Conservation (phyloP, 2,797 vertebrate species). For the Premnoplex brunnescens region DNA sequence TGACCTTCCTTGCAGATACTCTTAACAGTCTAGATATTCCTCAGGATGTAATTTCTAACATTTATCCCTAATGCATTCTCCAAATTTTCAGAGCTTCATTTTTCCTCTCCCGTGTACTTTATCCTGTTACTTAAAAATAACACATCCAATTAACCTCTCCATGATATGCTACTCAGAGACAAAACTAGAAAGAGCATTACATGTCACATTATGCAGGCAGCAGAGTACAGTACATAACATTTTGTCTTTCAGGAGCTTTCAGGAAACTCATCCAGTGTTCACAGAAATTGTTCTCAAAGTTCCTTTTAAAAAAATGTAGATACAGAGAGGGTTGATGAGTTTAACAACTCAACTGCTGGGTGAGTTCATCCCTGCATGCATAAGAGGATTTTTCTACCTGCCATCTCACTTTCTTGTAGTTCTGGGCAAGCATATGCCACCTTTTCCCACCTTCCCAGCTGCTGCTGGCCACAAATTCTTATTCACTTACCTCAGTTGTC, state of each 20-base stretch:
- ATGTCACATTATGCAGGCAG: conserved; percentile 57
- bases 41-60: conserved; percentile 33
- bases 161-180: neutral
- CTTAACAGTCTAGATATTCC: neutral
- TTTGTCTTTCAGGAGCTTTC: conserved; percentile 44
- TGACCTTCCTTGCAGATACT: conserved; percentile 17
- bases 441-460: neutral
- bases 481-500: neutral
- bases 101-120: conserved; percentile 17
- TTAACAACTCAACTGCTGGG: neutral
- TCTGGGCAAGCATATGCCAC: neutral
- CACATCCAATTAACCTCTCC: conserved; percentile 64
- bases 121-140: conserved; percentile 66
- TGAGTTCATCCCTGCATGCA: neutral
- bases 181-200: conserved; percentile 50
- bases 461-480: neutral
- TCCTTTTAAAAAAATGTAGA: neutral
- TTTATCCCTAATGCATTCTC: conserved; percentile 61
- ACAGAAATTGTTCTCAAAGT: neutral
- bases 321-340: neutral
- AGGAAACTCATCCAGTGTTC: conserved; percentile 44
- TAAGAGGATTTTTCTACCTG: neutral
- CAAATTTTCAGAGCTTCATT: conserved; percentile 36
- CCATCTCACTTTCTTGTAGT: neutral
- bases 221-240: conserved; percentile 39